Percentiles rank a stretch among this genome's conserved stretches.
Evolutionary conservation across 2,888 invertebrate species (phyloP).

Genomic region (Amphipoea lucens): DNA sequence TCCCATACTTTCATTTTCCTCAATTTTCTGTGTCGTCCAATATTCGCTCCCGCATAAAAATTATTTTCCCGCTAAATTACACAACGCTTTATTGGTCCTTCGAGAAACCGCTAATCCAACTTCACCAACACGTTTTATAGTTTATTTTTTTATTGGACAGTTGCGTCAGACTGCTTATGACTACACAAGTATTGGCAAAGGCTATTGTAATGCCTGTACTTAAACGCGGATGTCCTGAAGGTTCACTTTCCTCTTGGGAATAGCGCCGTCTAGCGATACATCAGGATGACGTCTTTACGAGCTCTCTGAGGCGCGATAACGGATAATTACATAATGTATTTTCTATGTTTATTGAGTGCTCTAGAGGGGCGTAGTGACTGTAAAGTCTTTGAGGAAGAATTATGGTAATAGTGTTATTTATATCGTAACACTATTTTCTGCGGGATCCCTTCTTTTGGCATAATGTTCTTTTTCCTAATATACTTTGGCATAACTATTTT

Average conservation of each 20-base stretch:
- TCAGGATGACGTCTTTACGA: slow-evolving; percentile 41
- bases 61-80: too few relatives aligned
- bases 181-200: slow-evolving; percentile 22
- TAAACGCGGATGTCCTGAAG: slow-evolving; percentile 1
- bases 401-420: slow-evolving; percentile 1
- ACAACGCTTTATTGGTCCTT: too few relatives aligned
- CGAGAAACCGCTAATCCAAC: too few relatives aligned
- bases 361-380: neutral
- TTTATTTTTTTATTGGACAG: too few relatives aligned
- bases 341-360: slow-evolving; percentile 44
- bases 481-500: too few relatives aligned
- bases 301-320: slow-evolving; percentile 41
- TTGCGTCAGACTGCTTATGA: neutral
- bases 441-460: too few relatives aligned
- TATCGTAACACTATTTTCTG: neutral
- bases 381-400: slow-evolving; percentile 20
- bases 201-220: slow-evolving; percentile 14
- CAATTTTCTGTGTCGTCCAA: too few relatives aligned
- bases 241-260: slow-evolving; percentile 19
- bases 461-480: too few relatives aligned
- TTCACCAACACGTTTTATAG: too few relatives aligned
- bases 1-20: too few relatives aligned
- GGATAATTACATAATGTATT: slow-evolving; percentile 55
- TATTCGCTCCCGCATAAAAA: too few relatives aligned
- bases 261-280: slow-evolving; percentile 42